Evolutionary conservation across 2,113 vertebrate genomes (phyloP).

Genomic region (Entelurus aequoreus): DNA sequence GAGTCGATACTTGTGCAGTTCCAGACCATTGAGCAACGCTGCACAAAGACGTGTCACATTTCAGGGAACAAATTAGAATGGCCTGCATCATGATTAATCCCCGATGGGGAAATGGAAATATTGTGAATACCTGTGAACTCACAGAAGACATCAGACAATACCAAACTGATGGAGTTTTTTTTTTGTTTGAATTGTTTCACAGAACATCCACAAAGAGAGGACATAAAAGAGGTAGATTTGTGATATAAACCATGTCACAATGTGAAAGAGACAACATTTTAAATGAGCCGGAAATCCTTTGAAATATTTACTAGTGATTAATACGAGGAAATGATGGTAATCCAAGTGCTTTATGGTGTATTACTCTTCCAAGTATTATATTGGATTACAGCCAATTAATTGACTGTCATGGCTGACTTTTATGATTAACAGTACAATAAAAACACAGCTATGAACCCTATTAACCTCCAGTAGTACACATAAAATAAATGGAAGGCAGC

Average conservation of each 20-base stretch:
- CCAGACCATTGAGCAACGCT: slow-evolving; percentile 69
- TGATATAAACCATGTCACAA: slow-evolving; percentile 8
- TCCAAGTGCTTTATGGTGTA: neutral
- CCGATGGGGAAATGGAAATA: slow-evolving; percentile 66
- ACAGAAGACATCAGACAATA: slow-evolving; percentile 29
- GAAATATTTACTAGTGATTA: neutral
- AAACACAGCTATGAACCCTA: neutral
- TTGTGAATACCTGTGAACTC: slow-evolving; percentile 66
- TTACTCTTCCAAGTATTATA: slow-evolving; percentile 3
- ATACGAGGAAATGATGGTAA: slow-evolving; percentile 2
- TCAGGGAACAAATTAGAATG: slow-evolving; percentile 69
- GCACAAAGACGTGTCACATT: slow-evolving; percentile 70
- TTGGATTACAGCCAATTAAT: slow-evolving; percentile 13
- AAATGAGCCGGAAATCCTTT: slow-evolving; percentile 25
- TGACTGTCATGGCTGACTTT: slow-evolving; percentile 11
- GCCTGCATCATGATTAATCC: slow-evolving; percentile 67
- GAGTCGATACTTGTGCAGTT: slow-evolving; percentile 70
- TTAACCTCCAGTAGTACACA: neutral
- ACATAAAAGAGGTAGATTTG: slow-evolving; percentile 20
- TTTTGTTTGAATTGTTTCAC: slow-evolving; percentile 29
- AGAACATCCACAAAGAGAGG: slow-evolving; percentile 5
- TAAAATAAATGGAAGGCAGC: neutral
- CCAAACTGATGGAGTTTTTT: slow-evolving; percentile 3
- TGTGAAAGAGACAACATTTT: slow-evolving; percentile 19
- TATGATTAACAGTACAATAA: slow-evolving; percentile 4